Evolutionary conservation across 2,797 vertebrate species (phyloP).

Genomic region (Peromyscus nudipes): DNA sequence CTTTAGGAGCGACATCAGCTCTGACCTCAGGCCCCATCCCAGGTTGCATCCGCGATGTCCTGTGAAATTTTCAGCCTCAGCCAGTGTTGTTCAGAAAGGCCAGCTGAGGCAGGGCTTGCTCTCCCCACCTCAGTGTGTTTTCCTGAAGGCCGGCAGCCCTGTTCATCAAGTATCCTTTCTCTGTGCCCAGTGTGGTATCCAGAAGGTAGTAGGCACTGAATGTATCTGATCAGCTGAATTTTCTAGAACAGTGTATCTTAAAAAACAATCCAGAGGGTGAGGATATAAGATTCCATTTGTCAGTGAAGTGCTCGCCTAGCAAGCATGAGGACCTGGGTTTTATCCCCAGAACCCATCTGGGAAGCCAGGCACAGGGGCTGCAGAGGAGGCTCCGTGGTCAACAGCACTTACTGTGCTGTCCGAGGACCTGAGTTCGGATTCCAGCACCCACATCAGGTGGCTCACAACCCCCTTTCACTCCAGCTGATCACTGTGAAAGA

Average conservation of each 20-base stretch:
- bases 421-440: background rate
- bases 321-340: background rate
- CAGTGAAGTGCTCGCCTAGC: background rate
- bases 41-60: background rate
- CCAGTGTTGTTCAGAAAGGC: rapidly evolving
- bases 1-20: slow-evolving; percentile 21
- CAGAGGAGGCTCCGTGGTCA: background rate
- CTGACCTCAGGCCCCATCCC: background rate
- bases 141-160: background rate
- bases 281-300: background rate
- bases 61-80: background rate
- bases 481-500: background rate
- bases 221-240: slow-evolving; percentile 2
- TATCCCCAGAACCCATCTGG: background rate
- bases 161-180: background rate
- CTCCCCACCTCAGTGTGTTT: background rate
- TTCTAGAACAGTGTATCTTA: background rate
- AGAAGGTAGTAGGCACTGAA: background rate
- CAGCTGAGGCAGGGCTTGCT: background rate
- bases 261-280: background rate
- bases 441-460: no score
- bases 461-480: background rate
- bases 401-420: background rate
- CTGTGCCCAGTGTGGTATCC: background rate
- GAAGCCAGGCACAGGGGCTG: background rate